Base-by-base conservation (phyloP, 2,113 vertebrate genomes). In the Sylvia atricapilla region DNA sequence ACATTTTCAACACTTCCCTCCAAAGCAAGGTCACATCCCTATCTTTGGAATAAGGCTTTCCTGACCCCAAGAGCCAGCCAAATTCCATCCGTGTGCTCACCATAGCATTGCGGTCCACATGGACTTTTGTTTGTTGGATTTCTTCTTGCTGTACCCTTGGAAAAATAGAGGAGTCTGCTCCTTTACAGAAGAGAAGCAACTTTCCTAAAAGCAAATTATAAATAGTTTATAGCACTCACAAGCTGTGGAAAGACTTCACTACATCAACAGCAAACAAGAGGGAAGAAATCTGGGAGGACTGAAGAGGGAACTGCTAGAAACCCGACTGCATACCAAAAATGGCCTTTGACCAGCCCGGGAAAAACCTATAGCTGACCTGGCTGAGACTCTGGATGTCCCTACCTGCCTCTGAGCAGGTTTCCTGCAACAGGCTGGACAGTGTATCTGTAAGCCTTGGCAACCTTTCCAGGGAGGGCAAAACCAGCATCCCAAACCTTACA, bases 131-230 rank as follows among this genome's bases (percentile, higher is more conserved):
- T 94, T 96, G 96, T 18, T 99, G 98, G 55, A 99, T 98, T 95
- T 99, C 99, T 62, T 99, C 98, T 94, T 96, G 98, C 82, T 96
- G 98, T 77, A 99, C 99, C 50, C 99, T 98, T 41, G 99, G 98
- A 67, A 99, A 99, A 97, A 99, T 96, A 21, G 99, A 99, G 10
- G 99, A 99, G 97, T 99, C 99, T 17, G 99, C 99, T 94, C 99
- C 99, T 97, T 99, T 99, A 92, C 99, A 99, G 97, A 99, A 99
- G 59, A 99, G 98, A 96, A 99, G 88, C 37, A 98, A 98, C 68
- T 98, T 98, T 92, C 99, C 99, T 99, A 93, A 94, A 97, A 97
- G 49, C 43, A 96, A 95, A 93, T 81, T 9, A 84, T 53, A 84
- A 90, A 81, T n/a, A 58, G n/a, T 86, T 90, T 58, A 67, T 27